phyloP scores from a whole-genome alignment of 2,797 vertebrate species.

The Furcifer pardalis region DNA sequence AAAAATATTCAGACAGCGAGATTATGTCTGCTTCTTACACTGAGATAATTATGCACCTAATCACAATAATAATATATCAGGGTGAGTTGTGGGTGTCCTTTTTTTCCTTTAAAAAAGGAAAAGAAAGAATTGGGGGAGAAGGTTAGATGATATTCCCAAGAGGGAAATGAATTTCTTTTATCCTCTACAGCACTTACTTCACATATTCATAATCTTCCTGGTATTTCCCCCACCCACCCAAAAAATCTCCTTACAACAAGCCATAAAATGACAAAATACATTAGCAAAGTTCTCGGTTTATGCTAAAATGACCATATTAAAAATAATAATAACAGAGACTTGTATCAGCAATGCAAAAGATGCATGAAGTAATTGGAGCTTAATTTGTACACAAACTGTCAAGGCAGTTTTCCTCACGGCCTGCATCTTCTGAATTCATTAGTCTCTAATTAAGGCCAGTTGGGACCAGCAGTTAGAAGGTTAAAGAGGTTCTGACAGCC shows the following conservation, averaged over 20 bases:
- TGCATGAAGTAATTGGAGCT: slow-evolving; percentile 89
- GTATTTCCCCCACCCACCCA: slow-evolving; percentile 57
- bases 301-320: slow-evolving; percentile 84
- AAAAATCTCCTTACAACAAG: slow-evolving; percentile 70
- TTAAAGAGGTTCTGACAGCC: slow-evolving; percentile 99
- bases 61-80: slow-evolving; percentile 65
- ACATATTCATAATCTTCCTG: slow-evolving; percentile 78
- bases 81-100: not conserved
- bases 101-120: slow-evolving; percentile 1
- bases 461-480: slow-evolving; percentile 99
- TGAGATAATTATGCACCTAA: slow-evolving; percentile 67
- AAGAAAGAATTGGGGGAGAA: slow-evolving; percentile 58
- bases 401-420: slow-evolving; percentile 92
- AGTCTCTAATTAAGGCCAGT: slow-evolving; percentile 99
- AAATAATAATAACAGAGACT: slow-evolving; percentile 85
- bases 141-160: slow-evolving; percentile 75
- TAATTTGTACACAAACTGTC: slow-evolving; percentile 96
- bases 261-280: slow-evolving; percentile 83
- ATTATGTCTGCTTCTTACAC: slow-evolving; percentile 57
- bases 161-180: slow-evolving; percentile 78
- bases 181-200: slow-evolving; percentile 79
- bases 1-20: slow-evolving; percentile 61
- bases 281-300: slow-evolving; percentile 82
- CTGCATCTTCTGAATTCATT: slow-evolving; percentile 99
- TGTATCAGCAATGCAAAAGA: slow-evolving; percentile 86